These are phyloP conservation scores for Apus apus DNA, from an alignment of 2,113 vertebrate species.

Conservation along the genomic window DNA sequence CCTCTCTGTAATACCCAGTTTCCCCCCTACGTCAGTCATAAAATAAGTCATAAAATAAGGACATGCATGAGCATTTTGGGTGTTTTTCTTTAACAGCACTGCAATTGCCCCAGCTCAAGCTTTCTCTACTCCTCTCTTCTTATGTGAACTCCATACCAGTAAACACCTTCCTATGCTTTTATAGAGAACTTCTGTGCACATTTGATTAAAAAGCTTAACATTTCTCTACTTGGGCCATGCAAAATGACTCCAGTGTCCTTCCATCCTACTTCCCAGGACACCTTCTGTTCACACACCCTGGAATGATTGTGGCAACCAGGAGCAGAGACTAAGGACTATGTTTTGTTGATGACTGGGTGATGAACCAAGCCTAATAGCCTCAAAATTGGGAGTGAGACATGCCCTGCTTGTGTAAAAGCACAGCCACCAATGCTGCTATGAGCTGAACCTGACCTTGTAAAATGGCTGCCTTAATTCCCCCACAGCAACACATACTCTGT, in stretches of 20 bases:
- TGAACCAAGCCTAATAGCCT: background rate
- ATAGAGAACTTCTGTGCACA: background rate
- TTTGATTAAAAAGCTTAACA: background rate
- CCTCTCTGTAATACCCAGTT: background rate
- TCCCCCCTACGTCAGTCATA: background rate
- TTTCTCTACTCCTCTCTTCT: background rate
- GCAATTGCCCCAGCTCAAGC: background rate
- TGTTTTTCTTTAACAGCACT: background rate
- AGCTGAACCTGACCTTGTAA: background rate
- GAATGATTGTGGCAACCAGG: background rate
- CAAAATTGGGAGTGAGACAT: background rate
- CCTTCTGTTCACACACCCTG: background rate
- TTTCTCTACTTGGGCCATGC: background rate
- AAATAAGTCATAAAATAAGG: background rate
- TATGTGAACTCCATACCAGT: background rate
- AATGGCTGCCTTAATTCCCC: background rate
- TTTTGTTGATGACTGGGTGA: background rate
- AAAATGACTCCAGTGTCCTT: background rate
- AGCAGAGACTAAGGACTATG: background rate
- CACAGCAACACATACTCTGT: rapidly evolving
- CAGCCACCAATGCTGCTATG: rapidly evolving
- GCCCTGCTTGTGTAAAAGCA: background rate
- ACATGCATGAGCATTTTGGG: rapidly evolving
- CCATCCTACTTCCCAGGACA: background rate
- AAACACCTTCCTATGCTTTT: background rate